Evolutionary conservation across 2,113 vertebrate species (phyloP).

Genomic region (Oryzias javanicus): DNA sequence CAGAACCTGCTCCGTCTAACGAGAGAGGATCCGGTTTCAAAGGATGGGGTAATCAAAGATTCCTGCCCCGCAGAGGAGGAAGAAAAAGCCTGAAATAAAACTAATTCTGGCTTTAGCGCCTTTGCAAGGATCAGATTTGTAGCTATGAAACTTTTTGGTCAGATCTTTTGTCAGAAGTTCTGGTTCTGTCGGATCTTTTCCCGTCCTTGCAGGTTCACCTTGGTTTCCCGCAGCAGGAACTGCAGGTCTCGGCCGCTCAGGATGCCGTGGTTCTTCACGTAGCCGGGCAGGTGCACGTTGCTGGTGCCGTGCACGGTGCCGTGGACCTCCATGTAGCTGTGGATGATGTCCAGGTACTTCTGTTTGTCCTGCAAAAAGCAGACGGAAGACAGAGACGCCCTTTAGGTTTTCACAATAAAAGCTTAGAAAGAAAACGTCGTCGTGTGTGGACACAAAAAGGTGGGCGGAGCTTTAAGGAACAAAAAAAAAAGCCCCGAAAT

Average conservation of each 20-base stretch:
- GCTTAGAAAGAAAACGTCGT: no score
- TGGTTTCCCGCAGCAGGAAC: slow-evolving; percentile 92
- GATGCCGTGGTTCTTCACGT: slow-evolving; percentile 96
- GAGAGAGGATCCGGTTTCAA: slow-evolving; percentile 31
- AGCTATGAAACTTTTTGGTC: no score
- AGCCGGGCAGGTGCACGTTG: slow-evolving; percentile 89
- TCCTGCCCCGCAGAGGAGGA: slow-evolving; percentile 13
- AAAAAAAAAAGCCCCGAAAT: no score
- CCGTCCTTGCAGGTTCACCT: slow-evolving; percentile 30
- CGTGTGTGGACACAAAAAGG: no score
- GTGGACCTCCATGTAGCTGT: slow-evolving; percentile 95
- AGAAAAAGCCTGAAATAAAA: no score
- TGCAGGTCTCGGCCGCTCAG: slow-evolving; percentile 95
- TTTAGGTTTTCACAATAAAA: not conserved
- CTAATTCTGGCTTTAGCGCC: no score
- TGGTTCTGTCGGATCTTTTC: no score
- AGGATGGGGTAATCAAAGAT: slow-evolving; percentile 32
- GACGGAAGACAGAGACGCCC: not conserved
- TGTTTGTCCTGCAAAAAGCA: slow-evolving; percentile 85
- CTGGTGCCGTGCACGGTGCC: slow-evolving; percentile 94
- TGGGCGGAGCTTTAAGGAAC: no score
- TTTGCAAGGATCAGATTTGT: no score
- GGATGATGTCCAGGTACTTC: slow-evolving; percentile 91
- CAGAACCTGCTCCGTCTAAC: not conserved
- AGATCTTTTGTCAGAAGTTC: no score